Conservation (phyloP, 1,140 invertebrate genomes). For the Rhyacophila brunnea region DNA sequence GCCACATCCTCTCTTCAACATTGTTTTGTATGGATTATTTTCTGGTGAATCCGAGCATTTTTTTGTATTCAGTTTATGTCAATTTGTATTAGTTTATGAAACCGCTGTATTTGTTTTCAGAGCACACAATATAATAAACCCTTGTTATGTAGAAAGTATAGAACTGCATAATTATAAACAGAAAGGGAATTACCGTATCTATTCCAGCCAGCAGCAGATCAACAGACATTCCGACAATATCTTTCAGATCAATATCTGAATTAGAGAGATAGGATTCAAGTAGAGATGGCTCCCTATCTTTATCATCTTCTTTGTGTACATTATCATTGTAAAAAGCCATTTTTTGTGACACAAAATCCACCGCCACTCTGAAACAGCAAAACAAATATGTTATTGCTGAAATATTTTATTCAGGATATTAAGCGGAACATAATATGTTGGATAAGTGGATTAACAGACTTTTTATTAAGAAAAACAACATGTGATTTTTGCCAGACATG, state of each 20-base stretch:
- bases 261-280: constrained; percentile 67
- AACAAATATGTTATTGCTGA: too few species aligned
- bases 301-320: constrained; percentile 28
- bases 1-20: too few species aligned
- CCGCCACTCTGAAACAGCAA: constrained; percentile 64
- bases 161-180: too few species aligned
- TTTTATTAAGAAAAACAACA: too few species aligned
- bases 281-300: constrained; percentile 48
- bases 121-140: neutral
- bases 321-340: constrained; percentile 49
- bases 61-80: too few species aligned
- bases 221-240: constrained; percentile 76
- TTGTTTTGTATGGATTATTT: too few species aligned
- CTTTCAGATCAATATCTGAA: constrained; percentile 68
- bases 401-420: too few species aligned
- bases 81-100: neutral
- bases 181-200: constrained; percentile 79
- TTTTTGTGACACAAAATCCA: constrained; percentile 65
- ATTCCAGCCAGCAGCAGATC: constrained; percentile 84
- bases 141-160: too few species aligned
- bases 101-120: neutral
- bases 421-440: too few species aligned
- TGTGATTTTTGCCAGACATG: too few species aligned
- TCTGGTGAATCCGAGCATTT: too few species aligned
- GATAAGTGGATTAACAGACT: too few species aligned